Evolutionary conservation across 2,888 invertebrate genomes (phyloP), one percentile per base, ranked within the genome.

Genomic region (Meandrusa payeni): DNA sequence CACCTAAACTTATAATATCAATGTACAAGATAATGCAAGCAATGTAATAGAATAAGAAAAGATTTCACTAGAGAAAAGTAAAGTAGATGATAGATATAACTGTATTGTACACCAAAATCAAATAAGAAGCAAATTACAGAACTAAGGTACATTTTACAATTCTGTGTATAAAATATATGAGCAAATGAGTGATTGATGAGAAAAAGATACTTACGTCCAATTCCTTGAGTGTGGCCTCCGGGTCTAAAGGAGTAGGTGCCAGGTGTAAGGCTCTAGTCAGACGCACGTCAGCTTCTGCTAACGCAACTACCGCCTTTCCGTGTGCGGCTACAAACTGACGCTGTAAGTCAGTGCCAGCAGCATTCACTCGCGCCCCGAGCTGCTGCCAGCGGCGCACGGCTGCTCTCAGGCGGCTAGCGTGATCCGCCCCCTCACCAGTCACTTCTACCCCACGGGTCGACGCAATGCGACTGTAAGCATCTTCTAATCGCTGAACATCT

Each of bases 241-340:
- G 85, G 62, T 72, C 90, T 52, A 57, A 78, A 51, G 61, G 89
- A 59, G 52, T 74, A 50, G 85, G 86, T 0, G 90, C 80, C 1
- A 93, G 79, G 55, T 92, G 92, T 57, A 94, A 89, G 2, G 93
- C 74, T 42, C 94, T 89, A 0, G 94, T 94, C 7, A 96, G 76
- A 22, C 92, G 85, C 0, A 93, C 92, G 57, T 95, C 94, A 0
- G 94, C 89, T 55, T 92, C 91, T 0, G 93, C 92, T 11, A 95
- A 71, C 1, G 91, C 90, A 5, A 94, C 89, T 0, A 95, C 90
- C 0, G 94, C 92, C 17, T 89, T 90, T 2, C 93, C 91, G 46
- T 95, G 95, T 6, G 92, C 92, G 1, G 90, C 89, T 6, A 91
- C 89, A 59, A 95, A 94, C 55, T 93, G 93, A 1, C 91, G 83